Base-by-base conservation (phyloP, 2,113 vertebrate species). In the Sisor rabdophorus region DNA sequence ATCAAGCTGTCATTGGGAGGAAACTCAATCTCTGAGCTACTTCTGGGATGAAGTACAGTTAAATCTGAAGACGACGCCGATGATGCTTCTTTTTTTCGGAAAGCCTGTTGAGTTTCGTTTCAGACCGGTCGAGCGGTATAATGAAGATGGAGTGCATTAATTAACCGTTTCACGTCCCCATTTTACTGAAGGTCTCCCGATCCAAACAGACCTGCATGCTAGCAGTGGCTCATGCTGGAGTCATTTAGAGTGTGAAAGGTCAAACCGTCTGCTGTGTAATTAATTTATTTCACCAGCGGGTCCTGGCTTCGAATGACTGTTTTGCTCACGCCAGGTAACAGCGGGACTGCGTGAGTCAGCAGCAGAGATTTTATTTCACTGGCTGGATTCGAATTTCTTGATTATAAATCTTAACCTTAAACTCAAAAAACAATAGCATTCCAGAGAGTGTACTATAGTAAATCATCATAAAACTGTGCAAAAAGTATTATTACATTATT, bases 101-200 rank as follows among this genome's bases (percentile, higher is more conserved):
- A 47, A 50, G 44, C 22, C 24, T 50, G 24, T 50, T 0, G 16
- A 11, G 26, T 15, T 50, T 50, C 15, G 17, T 28, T 68, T 26
- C 44, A 79, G 71, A 78, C 60, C 81, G 81, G 73, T 78, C 70
- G 76, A 28, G 64, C 15, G 1, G 1, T 24, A 4, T 84, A 83
- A 83, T 83, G 76, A 79, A 84, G 78, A 79, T 67, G 36, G 76
- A 83, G 78, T 70, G 61, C 61, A 78, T 81, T 74, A 44, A 73
- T 80, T 82, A 73, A 82, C 71, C 55, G 71, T 75, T 81, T 65
- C 67, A 75, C 59, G 83, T 84, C 83, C 80, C 79, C 78, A 82
- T 70, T 4, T 79, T 80, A 80, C 73, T 59, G 32, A 78, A 80
- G 67, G 79, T 71, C 67, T 74, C 67, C 70, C 74, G 76, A 75